Conservation (phyloP, 1,140 invertebrate species). For the Pogonomyrmex barbatus region DNA sequence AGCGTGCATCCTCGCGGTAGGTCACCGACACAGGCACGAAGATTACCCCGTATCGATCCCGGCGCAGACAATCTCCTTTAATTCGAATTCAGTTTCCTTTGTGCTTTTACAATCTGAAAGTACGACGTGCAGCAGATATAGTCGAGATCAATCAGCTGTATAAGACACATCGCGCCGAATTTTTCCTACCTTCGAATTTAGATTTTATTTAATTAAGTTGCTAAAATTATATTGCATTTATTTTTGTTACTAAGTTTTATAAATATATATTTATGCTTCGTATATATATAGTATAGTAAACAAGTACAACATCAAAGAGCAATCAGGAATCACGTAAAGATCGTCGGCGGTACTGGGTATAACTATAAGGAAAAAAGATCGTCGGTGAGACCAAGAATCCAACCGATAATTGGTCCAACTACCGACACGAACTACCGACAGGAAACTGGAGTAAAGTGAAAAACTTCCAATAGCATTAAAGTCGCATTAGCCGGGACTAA, state of each 20-base stretch:
- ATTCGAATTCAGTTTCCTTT: not conserved
- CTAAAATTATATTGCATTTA: not conserved
- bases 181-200: not conserved
- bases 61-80: not conserved
- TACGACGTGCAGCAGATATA: not conserved
- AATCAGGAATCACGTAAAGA: not conserved
- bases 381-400: not conserved
- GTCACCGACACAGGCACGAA: slow-evolving; percentile 15
- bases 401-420: slow-evolving; percentile 50
- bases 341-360: slow-evolving; percentile 2
- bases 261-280: no score
- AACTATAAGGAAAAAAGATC: slow-evolving; percentile 50
- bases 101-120: not conserved
- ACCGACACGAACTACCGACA: slow-evolving; percentile 42
- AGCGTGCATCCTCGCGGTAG: slow-evolving; percentile 6
- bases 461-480: slow-evolving; percentile 73
- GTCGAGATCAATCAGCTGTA: not conserved
- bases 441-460: slow-evolving; percentile 70
- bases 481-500: slow-evolving; percentile 69
- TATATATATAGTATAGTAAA: no score
- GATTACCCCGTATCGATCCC: not conserved
- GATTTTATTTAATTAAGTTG: not conserved
- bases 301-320: not conserved
- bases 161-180: not conserved
- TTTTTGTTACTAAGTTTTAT: not conserved